These are phyloP conservation scores for Cisticola juncidis DNA, from an alignment of 2,113 vertebrate species.

Conservation along the genomic window DNA sequence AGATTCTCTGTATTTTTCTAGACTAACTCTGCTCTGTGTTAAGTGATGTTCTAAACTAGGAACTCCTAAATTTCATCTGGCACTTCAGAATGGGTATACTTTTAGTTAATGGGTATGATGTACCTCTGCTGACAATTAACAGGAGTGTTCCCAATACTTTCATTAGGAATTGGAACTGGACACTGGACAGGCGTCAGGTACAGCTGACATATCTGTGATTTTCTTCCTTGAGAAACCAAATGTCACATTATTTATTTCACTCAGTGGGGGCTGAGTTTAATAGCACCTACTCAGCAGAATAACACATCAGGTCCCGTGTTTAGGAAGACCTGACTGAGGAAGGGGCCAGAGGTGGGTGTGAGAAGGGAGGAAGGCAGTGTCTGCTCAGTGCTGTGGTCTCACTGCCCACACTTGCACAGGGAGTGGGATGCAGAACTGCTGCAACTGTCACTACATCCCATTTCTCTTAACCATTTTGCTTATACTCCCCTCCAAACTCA, in stretches of 20 bases:
- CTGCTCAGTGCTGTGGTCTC: background rate
- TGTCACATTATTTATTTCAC: background rate
- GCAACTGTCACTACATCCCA: background rate
- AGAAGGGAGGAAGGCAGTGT: background rate
- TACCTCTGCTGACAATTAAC: background rate
- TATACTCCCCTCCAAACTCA: background rate
- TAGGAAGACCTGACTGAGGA: background rate
- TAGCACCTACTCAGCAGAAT: background rate
- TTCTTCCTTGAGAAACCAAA: background rate
- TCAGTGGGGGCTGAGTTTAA: background rate
- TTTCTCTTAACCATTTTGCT: background rate
- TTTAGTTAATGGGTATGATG: background rate
- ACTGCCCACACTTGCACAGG: background rate
- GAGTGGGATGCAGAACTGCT: background rate
- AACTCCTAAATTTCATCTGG: background rate
- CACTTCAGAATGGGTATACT: background rate
- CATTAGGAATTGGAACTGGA: background rate
- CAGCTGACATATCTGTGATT: background rate
- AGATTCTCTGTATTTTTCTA: background rate
- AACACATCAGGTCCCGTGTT: background rate
- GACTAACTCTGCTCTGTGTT: background rate
- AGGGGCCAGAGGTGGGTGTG: background rate
- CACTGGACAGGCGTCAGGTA: background rate
- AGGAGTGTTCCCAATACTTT: background rate
- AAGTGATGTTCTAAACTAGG: background rate